phyloP scores from a whole-genome alignment of 2,797 vertebrate species.

The Sebastes taczanowskii region DNA sequence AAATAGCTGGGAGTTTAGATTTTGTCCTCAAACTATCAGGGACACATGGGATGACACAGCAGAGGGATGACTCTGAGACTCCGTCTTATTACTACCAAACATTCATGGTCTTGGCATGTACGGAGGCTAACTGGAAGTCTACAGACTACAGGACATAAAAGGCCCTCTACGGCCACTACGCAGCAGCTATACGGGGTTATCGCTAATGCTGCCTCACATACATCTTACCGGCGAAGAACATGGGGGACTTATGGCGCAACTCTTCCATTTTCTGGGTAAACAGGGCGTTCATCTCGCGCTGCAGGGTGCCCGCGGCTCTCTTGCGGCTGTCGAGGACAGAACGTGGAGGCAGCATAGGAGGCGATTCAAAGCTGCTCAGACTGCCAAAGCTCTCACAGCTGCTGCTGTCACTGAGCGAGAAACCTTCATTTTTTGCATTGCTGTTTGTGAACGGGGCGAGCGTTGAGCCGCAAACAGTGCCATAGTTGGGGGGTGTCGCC shows the following conservation, averaged over 20 bases:
- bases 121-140: background rate
- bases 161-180: slow-evolving; percentile 16
- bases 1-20: background rate
- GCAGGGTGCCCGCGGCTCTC: slow-evolving; percentile 91
- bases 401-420: slow-evolving; percentile 87
- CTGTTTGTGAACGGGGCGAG: slow-evolving; percentile 22
- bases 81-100: background rate
- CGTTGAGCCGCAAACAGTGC: slow-evolving; percentile 71
- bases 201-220: slow-evolving; percentile 31
- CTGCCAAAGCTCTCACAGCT: slow-evolving; percentile 87
- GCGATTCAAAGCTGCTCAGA: slow-evolving; percentile 84
- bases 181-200: slow-evolving; percentile 4
- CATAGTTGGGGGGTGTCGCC: slow-evolving; percentile 74
- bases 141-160: background rate
- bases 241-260: slow-evolving; percentile 93
- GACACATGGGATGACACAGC: background rate
- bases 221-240: slow-evolving; percentile 95
- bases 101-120: background rate
- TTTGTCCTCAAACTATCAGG: background rate
- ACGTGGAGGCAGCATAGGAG: slow-evolving; percentile 65
- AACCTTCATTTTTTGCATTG: slow-evolving; percentile 38
- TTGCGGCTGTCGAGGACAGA: slow-evolving; percentile 82
- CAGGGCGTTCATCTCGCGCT: slow-evolving; percentile 96
- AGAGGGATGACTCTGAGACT: background rate
- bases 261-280: slow-evolving; percentile 97